Base-by-base conservation (phyloP, 2,113 vertebrate species). In the Odontophorus gujanensis region DNA sequence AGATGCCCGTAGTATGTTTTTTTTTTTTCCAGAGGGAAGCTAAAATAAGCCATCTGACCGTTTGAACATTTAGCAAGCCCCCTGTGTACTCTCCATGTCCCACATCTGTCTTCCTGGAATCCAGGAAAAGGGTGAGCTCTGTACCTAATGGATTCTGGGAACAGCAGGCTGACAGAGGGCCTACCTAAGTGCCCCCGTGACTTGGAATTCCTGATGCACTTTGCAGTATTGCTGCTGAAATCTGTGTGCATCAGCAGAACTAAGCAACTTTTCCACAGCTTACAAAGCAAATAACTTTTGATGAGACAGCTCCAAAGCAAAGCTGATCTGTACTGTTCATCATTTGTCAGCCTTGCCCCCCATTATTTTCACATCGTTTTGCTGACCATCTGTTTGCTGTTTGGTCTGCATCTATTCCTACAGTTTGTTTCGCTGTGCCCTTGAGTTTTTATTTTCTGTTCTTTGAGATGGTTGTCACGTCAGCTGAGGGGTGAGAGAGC, bases 361-460 rank as follows among this genome's bases (percentile, higher is more conserved):
- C 11, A 3, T 76, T 93, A 8, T 5, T 2, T 69, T 80, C 53
- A 61, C 13, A 1, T 24, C 25, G 57, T 71, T 94, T 89, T 92
- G 85, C 50, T 71, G 47, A 59, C 73, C 85, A 83, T 87, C 92
- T 94, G 75, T 93, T 96, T 90, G 72, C 67, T 92, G 30, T 67
- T 90, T 55, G 69, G 62, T 47, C 55, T 89, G 53, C 42, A 34
- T 85, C 79, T 22, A 20, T 94, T 82, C 80, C 82, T 93, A 2
- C 51, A 78, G 45, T 79, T 87, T 32, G 24, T 77, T 92, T 85
- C 51, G 40, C 59, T 81, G 1, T 57, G 76, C 85, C 92, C 65
- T 83, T 81, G 85, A 86, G 90, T 78, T 90, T 74, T 74, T 63
- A 20, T 47, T 93, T 90, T 83, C 68, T 94, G 11, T 81, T 80